Evolutionary conservation across 1,140 invertebrate genomes (phyloP).

Genomic region (Bombus polaris): DNA sequence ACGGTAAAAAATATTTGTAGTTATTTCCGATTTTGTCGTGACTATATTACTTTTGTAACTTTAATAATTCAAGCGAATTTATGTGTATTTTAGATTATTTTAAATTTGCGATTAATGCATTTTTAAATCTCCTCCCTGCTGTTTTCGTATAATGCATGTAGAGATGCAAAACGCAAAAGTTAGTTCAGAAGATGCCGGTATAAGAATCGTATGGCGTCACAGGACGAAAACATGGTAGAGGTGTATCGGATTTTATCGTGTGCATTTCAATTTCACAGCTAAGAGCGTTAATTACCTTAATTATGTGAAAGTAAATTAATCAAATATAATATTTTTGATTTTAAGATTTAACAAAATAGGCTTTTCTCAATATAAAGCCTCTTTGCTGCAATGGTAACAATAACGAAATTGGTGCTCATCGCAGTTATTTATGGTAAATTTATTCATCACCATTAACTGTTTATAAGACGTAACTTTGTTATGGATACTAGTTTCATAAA

Average conservation of each 20-base stretch:
- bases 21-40: no score
- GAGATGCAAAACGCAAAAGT: background rate
- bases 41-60: background rate
- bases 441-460: background rate
- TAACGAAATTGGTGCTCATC: slow-evolving; percentile 68
- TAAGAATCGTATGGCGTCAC: slow-evolving; percentile 21
- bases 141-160: background rate
- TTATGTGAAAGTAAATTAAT: slow-evolving; percentile 58
- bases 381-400: slow-evolving; percentile 68
- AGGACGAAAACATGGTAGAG: slow-evolving; percentile 38
- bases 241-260: background rate
- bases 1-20: background rate
- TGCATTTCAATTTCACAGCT: slow-evolving; percentile 14
- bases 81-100: background rate
- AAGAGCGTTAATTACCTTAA: slow-evolving; percentile 33
- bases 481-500: background rate
- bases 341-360: slow-evolving; percentile 13
- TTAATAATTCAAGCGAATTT: background rate
- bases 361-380: background rate
- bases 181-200: slow-evolving; percentile 31
- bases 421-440: slow-evolving; percentile 69
- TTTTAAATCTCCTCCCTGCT: background rate
- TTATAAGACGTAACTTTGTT: background rate
- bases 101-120: slow-evolving; percentile 19
- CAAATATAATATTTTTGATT: background rate